Evolutionary conservation across 2,113 vertebrate species (phyloP), one percentile per base, ranked within the genome.

Genomic region (Actenoides lindsayi): DNA sequence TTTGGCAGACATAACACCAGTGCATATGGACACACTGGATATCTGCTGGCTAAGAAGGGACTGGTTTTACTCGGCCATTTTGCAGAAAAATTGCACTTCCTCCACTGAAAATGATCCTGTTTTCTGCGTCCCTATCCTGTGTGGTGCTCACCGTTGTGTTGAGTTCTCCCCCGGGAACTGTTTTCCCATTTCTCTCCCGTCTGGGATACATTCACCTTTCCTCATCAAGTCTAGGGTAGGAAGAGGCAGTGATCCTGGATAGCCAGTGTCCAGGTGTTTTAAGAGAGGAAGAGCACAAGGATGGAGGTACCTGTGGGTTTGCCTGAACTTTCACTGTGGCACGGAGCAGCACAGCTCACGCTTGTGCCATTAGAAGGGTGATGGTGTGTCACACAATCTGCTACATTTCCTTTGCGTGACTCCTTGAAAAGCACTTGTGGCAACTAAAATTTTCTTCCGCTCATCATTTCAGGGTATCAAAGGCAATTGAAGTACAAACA

Each of bases 401-500:
- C 70, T 68, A 14, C 9, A 10, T 31, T 76, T 68, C 10, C 39
- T 50, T 85, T 90, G 53, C 33, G 11, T 1, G 20, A 27, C 10
- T 90, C 23, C 30, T 73, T 48, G 48, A 46, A 80, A 92, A 90
- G 30, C 39, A 48, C 28, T 59, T 59, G 23, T 1, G 2, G 41
- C 27, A 88, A 44, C 19, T 54, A 18, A 79, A 76, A 67, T 15
- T 10, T 5, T 39, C 60, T 39, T 92, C 50, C 33, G 16, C 44
- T 60, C 67, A 88, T 42, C 16, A 5, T 87, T 94, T 59, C 93
- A 99, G 99, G 99, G 28, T 99, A 99, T 94, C 99, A 99, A 95
- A 98, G 98, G 75, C 98, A 99, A 79, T 81, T 99, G 71, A 99
- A 98, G 83, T 99, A 99, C 96, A 99, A 98, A 79, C 98, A 99